These are phyloP conservation scores for Muscidifurax raptorellus DNA, from an alignment of 1,140 invertebrate species.

Conservation along the genomic window DNA sequence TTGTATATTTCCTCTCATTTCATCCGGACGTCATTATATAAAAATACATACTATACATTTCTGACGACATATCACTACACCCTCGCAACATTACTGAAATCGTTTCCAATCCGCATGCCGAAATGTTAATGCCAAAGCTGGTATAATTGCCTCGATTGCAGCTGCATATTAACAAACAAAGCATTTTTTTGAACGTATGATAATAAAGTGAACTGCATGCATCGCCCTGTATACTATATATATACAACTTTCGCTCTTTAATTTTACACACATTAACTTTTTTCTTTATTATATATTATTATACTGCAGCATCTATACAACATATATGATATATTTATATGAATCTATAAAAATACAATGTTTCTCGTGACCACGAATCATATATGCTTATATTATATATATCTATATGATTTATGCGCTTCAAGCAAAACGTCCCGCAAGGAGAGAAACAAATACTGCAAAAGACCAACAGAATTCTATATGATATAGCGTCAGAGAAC, in stretches of 20 bases:
- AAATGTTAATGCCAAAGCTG: neutral
- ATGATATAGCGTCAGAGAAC: neutral
- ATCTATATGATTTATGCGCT: neutral
- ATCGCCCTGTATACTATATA: neutral
- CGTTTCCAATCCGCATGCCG: neutral
- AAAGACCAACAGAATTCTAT: neutral
- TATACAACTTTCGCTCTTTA: neutral
- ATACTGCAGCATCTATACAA: conserved; percentile 13
- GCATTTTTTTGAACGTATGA: neutral
- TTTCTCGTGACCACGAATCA: neutral
- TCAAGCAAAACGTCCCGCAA: conserved; percentile 44
- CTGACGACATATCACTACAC: no score
- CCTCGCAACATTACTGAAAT: no score
- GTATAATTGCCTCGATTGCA: neutral
- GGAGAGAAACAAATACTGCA: conserved; percentile 36
- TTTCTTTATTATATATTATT: neutral
- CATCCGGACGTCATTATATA: no score
- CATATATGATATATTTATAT: neutral
- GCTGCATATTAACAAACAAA: neutral
- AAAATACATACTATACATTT: no score
- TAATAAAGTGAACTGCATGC: neutral
- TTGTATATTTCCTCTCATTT: no score
- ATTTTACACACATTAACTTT: neutral
- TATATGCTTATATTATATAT: neutral
- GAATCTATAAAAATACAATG: conserved; percentile 28